Evolutionary conservation across 2,113 vertebrate genomes (phyloP).

Genomic region (Uropsilus gracilis): DNA sequence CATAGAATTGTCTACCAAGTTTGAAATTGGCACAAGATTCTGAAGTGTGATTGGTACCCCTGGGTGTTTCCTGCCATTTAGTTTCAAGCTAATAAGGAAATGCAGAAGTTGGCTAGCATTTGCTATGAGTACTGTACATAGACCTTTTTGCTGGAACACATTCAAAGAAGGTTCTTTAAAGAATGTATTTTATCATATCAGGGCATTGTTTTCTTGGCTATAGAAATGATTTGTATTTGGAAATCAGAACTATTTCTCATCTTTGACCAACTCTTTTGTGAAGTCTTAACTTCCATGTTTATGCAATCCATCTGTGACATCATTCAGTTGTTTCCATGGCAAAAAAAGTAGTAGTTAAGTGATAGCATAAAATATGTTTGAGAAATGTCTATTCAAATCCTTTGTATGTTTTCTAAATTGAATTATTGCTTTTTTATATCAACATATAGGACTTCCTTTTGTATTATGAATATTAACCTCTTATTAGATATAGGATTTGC

Average conservation of each 20-base stretch:
- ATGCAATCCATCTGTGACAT: constrained; percentile 56
- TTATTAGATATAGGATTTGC: neutral
- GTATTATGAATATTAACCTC: neutral
- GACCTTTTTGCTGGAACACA: constrained; percentile 59
- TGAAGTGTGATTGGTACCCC: constrained; percentile 70
- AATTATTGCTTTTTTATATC: neutral
- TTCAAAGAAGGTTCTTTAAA: constrained; percentile 60
- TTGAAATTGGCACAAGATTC: constrained; percentile 69
- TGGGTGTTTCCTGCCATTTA: constrained; percentile 78
- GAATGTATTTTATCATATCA: constrained; percentile 42
- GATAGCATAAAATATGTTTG: neutral
- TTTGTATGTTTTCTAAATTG: neutral
- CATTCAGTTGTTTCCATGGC: constrained; percentile 28
- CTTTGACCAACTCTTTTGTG: constrained; percentile 49
- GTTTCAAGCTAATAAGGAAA: constrained; percentile 77
- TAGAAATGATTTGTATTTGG: constrained; percentile 56
- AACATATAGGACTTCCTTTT: neutral
- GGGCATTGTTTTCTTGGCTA: constrained; percentile 56
- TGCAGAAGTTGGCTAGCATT: constrained; percentile 59
- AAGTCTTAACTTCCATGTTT: constrained; percentile 46
- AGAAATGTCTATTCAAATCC: constrained; percentile 12
- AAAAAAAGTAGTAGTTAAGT: constrained; percentile 11
- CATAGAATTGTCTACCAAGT: constrained; percentile 24
- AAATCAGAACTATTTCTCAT: constrained; percentile 60
- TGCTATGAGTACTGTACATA: constrained; percentile 38